These are phyloP conservation scores for Amiota minor DNA, from an alignment of 2,888 invertebrate genomes.

Conservation along the genomic window DNA sequence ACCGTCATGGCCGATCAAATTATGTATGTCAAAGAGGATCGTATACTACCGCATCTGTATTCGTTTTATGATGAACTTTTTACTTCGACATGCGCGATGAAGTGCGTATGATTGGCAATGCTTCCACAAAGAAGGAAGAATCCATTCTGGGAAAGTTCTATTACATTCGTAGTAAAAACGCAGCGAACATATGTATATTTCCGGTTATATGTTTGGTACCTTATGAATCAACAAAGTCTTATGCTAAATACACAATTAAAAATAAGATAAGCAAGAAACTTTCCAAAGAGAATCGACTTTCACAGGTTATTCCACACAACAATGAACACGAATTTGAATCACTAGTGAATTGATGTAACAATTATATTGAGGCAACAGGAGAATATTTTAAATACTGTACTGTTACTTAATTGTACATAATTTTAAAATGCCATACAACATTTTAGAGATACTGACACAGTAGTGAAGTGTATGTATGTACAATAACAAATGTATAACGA, in stretches of 20 bases:
- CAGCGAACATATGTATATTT: conserved; percentile 99
- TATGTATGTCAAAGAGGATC: conserved; percentile 99
- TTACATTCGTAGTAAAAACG: conserved; percentile 97
- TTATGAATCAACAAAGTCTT: conserved; percentile 97
- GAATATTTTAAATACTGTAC: no score
- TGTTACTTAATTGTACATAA: no score
- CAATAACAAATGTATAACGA: no score
- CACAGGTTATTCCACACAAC: no score
- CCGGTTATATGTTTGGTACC: conserved; percentile 99
- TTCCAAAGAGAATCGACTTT: no score
- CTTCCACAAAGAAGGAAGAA: conserved; percentile 96
- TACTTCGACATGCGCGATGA: conserved; percentile 98
- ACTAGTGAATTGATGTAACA: no score
- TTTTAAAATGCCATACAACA: no score
- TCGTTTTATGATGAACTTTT: conserved; percentile 99
- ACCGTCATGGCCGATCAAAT: conserved; percentile 97
- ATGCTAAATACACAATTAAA: conserved; percentile 94
- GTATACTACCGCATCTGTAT: conserved; percentile 98
- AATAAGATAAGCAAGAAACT: conserved; percentile 80
- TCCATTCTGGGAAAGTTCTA: conserved; percentile 98
- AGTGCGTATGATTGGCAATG: conserved; percentile 90
- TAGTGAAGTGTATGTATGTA: no score
- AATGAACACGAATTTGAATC: no score
- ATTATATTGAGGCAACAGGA: no score
- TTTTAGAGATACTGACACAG: no score